phyloP scores from a whole-genome alignment of 2,888 invertebrate species.

The Rhagium mordax region DNA sequence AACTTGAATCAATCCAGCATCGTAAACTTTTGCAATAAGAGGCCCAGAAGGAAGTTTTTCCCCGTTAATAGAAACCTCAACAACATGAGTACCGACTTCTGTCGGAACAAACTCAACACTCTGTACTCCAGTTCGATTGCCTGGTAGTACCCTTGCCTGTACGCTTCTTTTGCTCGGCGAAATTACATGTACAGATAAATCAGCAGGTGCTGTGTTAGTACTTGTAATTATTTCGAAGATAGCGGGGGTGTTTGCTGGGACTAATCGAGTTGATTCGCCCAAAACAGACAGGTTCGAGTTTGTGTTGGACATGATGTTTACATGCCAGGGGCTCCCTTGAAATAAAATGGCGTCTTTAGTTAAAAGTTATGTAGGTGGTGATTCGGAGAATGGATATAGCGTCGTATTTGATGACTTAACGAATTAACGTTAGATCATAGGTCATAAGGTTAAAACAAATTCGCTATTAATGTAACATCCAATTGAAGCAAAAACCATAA shows the following conservation, averaged over 20 bases:
- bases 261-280: conserved; percentile 90
- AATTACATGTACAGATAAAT: conserved; percentile 79
- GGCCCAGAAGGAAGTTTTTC: conserved; percentile 93
- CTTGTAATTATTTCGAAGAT: conserved; percentile 90
- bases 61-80: conserved; percentile 91
- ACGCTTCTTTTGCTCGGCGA: conserved; percentile 90
- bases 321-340: conserved; percentile 95
- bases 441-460: too few species aligned
- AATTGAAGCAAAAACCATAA: too few species aligned
- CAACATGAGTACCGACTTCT: conserved; percentile 95
- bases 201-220: conserved; percentile 72
- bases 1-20: conserved; percentile 93
- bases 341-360: conserved; percentile 51
- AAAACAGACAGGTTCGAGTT: conserved; percentile 82
- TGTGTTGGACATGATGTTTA: conserved; percentile 89
- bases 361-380: background rate
- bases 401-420: background rate
- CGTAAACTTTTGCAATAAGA: conserved; percentile 94
- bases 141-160: conserved; percentile 86
- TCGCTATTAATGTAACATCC: too few species aligned
- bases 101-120: conserved; percentile 93
- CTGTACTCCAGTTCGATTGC: conserved; percentile 82
- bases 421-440: too few species aligned
- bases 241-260: conserved; percentile 91
- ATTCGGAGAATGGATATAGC: background rate